Evolutionary conservation across 2,888 invertebrate species (phyloP).

Genomic region (Diplazon laetatorius): DNA sequence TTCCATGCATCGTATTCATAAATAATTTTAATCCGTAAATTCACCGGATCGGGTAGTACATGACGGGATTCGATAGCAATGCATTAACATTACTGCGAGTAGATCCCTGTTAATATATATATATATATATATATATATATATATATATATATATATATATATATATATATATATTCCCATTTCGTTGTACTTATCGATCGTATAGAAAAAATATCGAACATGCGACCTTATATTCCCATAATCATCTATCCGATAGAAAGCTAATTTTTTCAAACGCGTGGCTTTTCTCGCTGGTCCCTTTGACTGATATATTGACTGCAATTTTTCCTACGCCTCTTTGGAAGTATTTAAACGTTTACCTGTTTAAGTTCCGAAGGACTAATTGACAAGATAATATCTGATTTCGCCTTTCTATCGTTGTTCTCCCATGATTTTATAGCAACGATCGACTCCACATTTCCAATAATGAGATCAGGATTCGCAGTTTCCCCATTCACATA

Average conservation of each 20-base stretch:
- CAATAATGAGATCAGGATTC: conserved; percentile 28
- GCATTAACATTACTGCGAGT: conserved; percentile 47
- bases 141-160: too few relatives aligned
- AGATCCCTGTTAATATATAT: conserved; percentile 47
- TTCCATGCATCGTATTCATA: conserved; percentile 13
- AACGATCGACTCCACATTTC: conserved; percentile 9
- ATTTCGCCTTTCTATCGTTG: conserved; percentile 63
- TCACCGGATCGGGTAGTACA: conserved; percentile 34
- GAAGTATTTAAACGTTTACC: conserved; percentile 70
- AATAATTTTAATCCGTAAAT: conserved; percentile 7
- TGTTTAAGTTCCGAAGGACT: conserved; percentile 66
- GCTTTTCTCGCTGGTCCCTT: conserved; percentile 79
- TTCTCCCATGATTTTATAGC: conserved; percentile 47
- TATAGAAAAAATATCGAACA: conserved; percentile 76
- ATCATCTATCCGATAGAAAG: conserved; percentile 76
- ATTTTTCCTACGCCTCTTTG: conserved; percentile 77
- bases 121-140: too few relatives aligned
- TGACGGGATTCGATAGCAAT: conserved; percentile 65
- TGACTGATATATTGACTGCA: conserved; percentile 76
- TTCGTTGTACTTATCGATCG: conserved; percentile 75
- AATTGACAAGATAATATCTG: conserved; percentile 66
- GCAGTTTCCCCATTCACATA: conserved; percentile 63
- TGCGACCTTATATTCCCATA: conserved; percentile 75
- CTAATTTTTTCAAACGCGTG: conserved; percentile 78
- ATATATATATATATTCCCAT: conserved; percentile 71